A percentile compares a stretch with the other conserved stretches of the same genome.
Conservation (phyloP, 2,797 vertebrate genomes). For the Nannoperca obscura region DNA sequence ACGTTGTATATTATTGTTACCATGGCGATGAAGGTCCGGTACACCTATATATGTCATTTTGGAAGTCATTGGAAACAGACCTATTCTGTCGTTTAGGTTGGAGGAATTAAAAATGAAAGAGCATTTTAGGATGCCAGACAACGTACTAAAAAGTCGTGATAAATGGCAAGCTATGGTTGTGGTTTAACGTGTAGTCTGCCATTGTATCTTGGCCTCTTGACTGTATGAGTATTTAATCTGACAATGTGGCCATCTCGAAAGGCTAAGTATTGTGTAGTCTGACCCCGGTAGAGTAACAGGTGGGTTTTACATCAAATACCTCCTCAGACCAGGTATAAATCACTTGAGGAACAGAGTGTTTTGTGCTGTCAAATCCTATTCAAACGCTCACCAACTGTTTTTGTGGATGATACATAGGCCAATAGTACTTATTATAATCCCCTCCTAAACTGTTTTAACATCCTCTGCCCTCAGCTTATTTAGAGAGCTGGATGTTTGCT, state of each 20-base stretch:
- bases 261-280: background rate
- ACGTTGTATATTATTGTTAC: no score
- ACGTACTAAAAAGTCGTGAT: background rate
- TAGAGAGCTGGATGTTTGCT: conserved; percentile 16
- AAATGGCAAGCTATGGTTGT: background rate
- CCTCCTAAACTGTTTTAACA: conserved; percentile 3
- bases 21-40: no score
- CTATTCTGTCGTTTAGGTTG: no score
- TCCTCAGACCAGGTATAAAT: background rate
- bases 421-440: conserved; percentile 4
- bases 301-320: background rate
- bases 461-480: conserved; percentile 21
- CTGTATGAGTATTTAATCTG: background rate
- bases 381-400: background rate
- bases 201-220: background rate
- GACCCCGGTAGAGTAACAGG: no score
- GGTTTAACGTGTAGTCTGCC: background rate
- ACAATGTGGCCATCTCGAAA: background rate
- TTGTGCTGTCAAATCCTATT: background rate
- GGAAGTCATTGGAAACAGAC: no score
- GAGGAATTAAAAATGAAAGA: background rate
- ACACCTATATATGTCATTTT: no score
- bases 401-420: background rate
- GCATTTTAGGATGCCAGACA: background rate
- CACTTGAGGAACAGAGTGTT: rapidly evolving